Conservation (phyloP, 2,113 vertebrate species). For the Pteronura brasiliensis region DNA sequence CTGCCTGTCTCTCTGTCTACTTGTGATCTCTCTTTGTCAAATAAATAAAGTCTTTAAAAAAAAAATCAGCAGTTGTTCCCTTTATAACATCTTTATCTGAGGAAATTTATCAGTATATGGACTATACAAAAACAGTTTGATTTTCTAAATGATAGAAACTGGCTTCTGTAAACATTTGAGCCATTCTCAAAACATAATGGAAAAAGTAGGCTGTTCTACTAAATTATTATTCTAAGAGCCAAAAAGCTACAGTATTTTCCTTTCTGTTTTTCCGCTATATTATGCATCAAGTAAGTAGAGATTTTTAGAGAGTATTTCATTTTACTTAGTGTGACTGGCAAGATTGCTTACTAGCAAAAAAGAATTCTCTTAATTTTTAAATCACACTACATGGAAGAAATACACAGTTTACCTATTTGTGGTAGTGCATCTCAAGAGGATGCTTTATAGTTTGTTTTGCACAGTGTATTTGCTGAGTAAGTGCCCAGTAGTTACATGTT, state of each 20-base stretch:
- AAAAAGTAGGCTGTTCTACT: conserved; percentile 47
- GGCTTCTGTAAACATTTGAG: conserved; percentile 47
- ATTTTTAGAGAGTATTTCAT: conserved; percentile 34
- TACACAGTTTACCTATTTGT: neutral
- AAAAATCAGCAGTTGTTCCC: conserved; percentile 29
- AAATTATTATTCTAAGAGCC: conserved; percentile 43
- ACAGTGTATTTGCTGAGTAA: neutral
- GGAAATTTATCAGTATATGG: conserved; percentile 61
- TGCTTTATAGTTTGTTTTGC: neutral
- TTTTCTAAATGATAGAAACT: conserved; percentile 37
- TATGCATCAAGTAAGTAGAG: neutral
- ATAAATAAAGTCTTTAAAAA: conserved; percentile 47
- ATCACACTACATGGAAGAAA: neutral
- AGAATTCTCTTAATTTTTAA: neutral
- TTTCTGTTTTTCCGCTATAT: conserved; percentile 21
- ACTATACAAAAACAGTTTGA: conserved; percentile 60
- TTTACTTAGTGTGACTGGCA: neutral
- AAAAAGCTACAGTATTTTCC: conserved; percentile 51
- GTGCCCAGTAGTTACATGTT: neutral
- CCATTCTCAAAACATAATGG: neutral
- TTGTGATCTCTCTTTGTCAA: no score
- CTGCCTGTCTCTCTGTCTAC: no score
- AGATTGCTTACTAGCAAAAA: neutral
- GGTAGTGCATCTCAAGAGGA: neutral
- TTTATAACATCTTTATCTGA: conserved; percentile 48